Base-by-base conservation (phyloP, 1,140 invertebrate genomes). In the Holcopasites calliopsidis region DNA sequence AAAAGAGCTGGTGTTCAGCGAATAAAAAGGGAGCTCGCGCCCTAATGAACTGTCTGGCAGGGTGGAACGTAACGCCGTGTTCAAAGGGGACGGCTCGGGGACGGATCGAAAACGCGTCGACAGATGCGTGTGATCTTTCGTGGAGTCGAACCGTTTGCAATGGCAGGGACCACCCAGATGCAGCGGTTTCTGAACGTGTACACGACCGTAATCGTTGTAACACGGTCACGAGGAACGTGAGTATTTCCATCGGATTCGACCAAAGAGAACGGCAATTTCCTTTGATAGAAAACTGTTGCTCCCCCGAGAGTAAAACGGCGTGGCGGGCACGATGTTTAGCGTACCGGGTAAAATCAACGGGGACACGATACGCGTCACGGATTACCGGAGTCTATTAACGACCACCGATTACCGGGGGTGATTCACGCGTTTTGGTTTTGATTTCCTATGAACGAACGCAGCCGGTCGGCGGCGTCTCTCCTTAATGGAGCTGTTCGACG, bases 41-140 rank as follows among this genome's bases (percentile, higher is more conserved):
- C 18, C 49, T 33, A 54, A 73, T 47, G n/a, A 73, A 58, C 71
- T 40, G 68, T 42, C 50, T 55, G 60, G 47, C 50, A 52, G 13
- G 16, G 13, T 42, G 26, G n/a, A n/a, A 11, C n/a, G 71, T 74
- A 74, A 74, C 61, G 71, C 62, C 61, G 66, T 74, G 55, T 28
- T 31, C 54, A 2, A 44, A 55, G 44, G 55, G 64, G 57, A 40
- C n/a, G n/a, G 47, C 76, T 82, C 73, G 33, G 62, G 40, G 47
- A 77, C 72, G 64, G 62, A 77, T 71, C 44, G 58, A 71, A 60
- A 80, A 77, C 78, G 35, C 42, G 72, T 57, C 72, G 61, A 82
- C 78, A 77, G 73, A 76, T 82, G 79, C 60, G 60, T 47, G 71
- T 82, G 61, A 81, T 80, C 64, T 79, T 68, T 16, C 54, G 58